A percentile compares a stretch with the other conserved stretches of the same genome.
phyloP scores from a whole-genome alignment of 1,140 invertebrate species.

The Aethina tumida region DNA sequence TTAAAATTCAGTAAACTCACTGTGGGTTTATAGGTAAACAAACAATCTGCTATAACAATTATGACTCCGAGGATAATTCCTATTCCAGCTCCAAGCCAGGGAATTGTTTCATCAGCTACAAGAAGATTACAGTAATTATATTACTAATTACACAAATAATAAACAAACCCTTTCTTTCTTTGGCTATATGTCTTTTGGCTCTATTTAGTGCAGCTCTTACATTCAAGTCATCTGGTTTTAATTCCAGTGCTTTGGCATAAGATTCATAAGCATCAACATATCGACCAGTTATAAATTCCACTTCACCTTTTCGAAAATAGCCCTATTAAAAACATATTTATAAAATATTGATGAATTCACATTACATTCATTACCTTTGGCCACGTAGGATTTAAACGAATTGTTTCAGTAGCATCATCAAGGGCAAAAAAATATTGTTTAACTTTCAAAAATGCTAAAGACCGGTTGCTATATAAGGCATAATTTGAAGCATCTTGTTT shows the following conservation, averaged over 20 bases:
- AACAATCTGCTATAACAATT: slow-evolving; percentile 60
- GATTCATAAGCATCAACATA: slow-evolving; percentile 61
- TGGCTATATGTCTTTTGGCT: slow-evolving; percentile 49
- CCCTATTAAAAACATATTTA: slow-evolving; percentile 45
- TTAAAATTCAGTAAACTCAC: slow-evolving; percentile 40
- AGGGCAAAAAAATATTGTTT: slow-evolving; percentile 66
- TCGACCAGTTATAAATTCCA: slow-evolving; percentile 58
- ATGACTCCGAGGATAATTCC: slow-evolving; percentile 61
- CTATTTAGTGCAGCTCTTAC: slow-evolving; percentile 54
- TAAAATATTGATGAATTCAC: slow-evolving; percentile 3
- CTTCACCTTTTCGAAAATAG: slow-evolving; percentile 70
- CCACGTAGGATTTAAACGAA: slow-evolving; percentile 66
- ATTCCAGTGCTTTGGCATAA: slow-evolving; percentile 54
- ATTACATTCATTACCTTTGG: slow-evolving; percentile 52
- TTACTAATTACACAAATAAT: too few species aligned
- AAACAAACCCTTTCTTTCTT: slow-evolving; percentile 35
- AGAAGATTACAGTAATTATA: too few species aligned
- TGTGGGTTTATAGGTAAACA: slow-evolving; percentile 54
- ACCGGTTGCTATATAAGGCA: slow-evolving; percentile 68
- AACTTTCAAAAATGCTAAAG: slow-evolving; percentile 66
- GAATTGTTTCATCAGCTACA: slow-evolving; percentile 59
- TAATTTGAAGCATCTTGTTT: slow-evolving; percentile 63
- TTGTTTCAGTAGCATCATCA: slow-evolving; percentile 67
- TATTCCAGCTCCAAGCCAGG: slow-evolving; percentile 63
- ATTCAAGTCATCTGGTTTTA: slow-evolving; percentile 58